A percentile compares a stretch with the other conserved stretches of the same genome.
These are phyloP conservation scores for Drosophila persimilis DNA, from an alignment of 1,140 invertebrate species.

Conservation along the genomic window DNA sequence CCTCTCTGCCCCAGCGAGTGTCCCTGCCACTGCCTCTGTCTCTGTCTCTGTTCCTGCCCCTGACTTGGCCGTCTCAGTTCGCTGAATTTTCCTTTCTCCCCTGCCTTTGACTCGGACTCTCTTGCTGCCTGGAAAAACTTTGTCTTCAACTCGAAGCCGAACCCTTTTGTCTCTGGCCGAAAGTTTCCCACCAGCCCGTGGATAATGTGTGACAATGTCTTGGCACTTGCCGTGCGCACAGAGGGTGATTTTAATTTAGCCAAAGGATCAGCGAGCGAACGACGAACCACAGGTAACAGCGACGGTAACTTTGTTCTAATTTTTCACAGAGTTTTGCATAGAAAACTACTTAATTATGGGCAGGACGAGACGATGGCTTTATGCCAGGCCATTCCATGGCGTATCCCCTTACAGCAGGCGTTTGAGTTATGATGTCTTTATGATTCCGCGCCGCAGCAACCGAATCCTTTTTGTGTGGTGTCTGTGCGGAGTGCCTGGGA, in stretches of 20 bases:
- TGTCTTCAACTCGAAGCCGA: constrained; percentile 33
- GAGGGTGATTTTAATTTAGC: constrained; percentile 78
- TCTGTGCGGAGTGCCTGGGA: constrained; percentile 2
- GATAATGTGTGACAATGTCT: constrained; percentile 75
- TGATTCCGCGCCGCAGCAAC: constrained; percentile 48
- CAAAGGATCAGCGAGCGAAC: constrained; percentile 7
- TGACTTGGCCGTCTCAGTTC: too few species aligned
- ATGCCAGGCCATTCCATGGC: not conserved
- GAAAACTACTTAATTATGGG: constrained; percentile 73
- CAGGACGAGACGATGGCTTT: constrained; percentile 7
- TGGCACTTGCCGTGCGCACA: constrained; percentile 67
- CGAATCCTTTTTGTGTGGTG: constrained; percentile 52
- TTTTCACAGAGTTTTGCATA: constrained; percentile 61
- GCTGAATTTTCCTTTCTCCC: not conserved
- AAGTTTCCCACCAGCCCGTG: constrained; percentile 37
- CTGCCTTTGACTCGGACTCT: not conserved
- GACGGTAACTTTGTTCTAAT: constrained; percentile 51
- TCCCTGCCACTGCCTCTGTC: not conserved
- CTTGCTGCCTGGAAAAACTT: constrained; percentile 23
- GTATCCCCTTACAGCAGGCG: constrained; percentile 65
- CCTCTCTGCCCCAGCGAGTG: too few species aligned
- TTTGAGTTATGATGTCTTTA: constrained; percentile 78
- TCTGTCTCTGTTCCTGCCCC: too few species aligned
- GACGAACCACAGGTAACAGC: not conserved
- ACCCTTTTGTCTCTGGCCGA: constrained; percentile 30